phyloP scores from a whole-genome alignment of 1,140 invertebrate genomes.

The Aphelinus atriplicis region DNA sequence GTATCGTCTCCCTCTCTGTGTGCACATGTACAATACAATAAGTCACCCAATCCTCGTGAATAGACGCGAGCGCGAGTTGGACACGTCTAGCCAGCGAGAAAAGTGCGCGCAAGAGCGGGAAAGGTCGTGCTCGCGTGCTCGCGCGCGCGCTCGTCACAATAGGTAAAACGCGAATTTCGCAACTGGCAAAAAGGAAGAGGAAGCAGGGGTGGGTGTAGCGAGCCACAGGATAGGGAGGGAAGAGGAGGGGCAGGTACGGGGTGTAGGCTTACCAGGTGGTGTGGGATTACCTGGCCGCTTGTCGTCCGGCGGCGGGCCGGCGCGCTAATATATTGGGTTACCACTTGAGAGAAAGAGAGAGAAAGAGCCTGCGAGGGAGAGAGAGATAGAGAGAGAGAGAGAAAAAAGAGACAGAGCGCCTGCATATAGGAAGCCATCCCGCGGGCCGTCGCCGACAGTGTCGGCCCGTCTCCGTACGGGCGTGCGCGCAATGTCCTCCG shows the following conservation, averaged over 20 bases:
- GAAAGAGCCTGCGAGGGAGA: no score
- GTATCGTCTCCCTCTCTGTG: no score
- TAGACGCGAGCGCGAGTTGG: no score
- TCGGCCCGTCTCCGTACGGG: slow-evolving; percentile 11
- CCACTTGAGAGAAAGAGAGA: slow-evolving; percentile 66
- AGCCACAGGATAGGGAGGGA: slow-evolving; percentile 2
- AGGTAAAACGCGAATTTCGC: not conserved
- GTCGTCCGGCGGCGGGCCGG: no score
- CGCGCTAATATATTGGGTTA: slow-evolving; percentile 64
- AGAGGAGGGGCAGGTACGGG: slow-evolving; percentile 41
- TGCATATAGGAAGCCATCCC: slow-evolving; percentile 67
- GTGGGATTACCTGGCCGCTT: slow-evolving; percentile 59
- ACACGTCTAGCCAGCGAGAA: no score
- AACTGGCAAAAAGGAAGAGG: slow-evolving; percentile 12
- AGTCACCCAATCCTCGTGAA: no score
- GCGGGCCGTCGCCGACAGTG: slow-evolving; percentile 61
- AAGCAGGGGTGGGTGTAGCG: not conserved
- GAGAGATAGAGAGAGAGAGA: no score
- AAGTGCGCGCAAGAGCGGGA: not conserved
- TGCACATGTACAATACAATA: no score
- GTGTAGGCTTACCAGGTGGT: slow-evolving; percentile 66
- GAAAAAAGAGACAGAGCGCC: slow-evolving; percentile 56
- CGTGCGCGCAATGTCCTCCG: slow-evolving; percentile 23
- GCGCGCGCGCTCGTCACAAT: not conserved
- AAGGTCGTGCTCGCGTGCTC: not conserved